Percentiles rank a stretch among this genome's conserved stretches.
Conservation (phyloP, 1,140 invertebrate genomes). For the Zaprionus lachaisei region DNA sequence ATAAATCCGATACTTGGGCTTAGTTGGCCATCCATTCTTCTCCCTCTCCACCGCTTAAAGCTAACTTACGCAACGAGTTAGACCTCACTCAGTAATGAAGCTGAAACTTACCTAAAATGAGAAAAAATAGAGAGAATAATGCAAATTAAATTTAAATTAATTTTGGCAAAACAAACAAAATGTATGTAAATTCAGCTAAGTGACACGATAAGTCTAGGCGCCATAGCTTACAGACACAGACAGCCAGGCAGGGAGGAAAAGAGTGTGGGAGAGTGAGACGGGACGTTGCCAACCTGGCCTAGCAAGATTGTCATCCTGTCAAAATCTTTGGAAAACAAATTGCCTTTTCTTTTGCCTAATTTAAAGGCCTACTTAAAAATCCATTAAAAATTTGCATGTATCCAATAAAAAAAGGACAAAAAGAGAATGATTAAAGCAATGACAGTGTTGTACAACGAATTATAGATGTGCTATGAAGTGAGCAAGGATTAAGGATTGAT, state of each 20-base stretch:
- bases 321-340: constrained; percentile 76
- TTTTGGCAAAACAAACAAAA: constrained; percentile 52
- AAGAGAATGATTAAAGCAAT: constrained; percentile 34
- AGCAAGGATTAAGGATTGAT: not conserved
- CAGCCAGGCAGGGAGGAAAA: not conserved
- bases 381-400: constrained; percentile 81
- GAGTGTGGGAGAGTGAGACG: not conserved
- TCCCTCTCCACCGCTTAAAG: constrained; percentile 12
- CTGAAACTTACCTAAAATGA: constrained; percentile 65
- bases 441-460: constrained; percentile 20
- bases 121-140: constrained; percentile 14
- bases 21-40: constrained; percentile 17
- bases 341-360: constrained; percentile 73
- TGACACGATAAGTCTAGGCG: constrained; percentile 23
- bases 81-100: not conserved
- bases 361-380: constrained; percentile 83
- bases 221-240: not conserved
- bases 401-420: constrained; percentile 53
- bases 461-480: constrained; percentile 8
- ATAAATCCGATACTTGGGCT: constrained; percentile 23
- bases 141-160: constrained; percentile 76
- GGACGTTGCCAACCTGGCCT: not conserved
- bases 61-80: constrained; percentile 14
- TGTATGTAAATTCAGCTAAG: constrained; percentile 37
- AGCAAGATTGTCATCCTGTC: constrained; percentile 42